Conservation (phyloP, 1,140 invertebrate species). For the Drosophila biarmipes region DNA sequence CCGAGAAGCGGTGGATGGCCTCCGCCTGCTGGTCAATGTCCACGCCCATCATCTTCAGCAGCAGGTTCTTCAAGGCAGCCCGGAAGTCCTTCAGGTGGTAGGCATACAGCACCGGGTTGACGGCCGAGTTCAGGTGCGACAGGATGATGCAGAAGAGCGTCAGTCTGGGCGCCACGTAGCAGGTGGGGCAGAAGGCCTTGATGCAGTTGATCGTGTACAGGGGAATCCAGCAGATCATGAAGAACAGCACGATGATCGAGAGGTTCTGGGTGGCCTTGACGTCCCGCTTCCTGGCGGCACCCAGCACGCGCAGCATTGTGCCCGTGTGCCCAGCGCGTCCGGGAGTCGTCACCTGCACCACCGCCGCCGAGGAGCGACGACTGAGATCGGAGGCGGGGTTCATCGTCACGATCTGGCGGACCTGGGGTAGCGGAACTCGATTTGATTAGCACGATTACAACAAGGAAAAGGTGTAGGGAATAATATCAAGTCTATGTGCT, state of each 20-base stretch:
- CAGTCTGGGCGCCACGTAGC: slow-evolving; percentile 88
- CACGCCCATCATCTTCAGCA: slow-evolving; percentile 86
- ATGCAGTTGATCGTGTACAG: slow-evolving; percentile 96
- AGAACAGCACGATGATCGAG: slow-evolving; percentile 95
- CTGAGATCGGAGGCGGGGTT: slow-evolving; percentile 80
- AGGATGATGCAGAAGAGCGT: slow-evolving; percentile 94
- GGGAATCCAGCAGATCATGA: slow-evolving; percentile 96
- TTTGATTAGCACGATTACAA: no score
- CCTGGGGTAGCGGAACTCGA: slow-evolving; percentile 38
- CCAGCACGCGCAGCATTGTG: slow-evolving; percentile 90
- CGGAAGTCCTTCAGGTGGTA: slow-evolving; percentile 95
- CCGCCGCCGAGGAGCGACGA: slow-evolving; percentile 73
- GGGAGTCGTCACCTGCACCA: slow-evolving; percentile 62
- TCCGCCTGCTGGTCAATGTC: slow-evolving; percentile 79
- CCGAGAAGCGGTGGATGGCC: slow-evolving; percentile 83
- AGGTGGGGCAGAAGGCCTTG: slow-evolving; percentile 90
- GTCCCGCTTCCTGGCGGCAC: slow-evolving; percentile 92
- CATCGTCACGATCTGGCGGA: slow-evolving; percentile 84
- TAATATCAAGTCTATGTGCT: no score
- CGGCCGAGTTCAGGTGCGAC: slow-evolving; percentile 94
- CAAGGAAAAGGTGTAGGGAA: no score
- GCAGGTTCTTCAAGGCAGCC: slow-evolving; percentile 89
- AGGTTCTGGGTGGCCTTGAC: slow-evolving; percentile 96
- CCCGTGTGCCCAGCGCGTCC: slow-evolving; percentile 63
- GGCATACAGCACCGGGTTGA: slow-evolving; percentile 94